phyloP scores from a whole-genome alignment of 2,113 vertebrate species.

The Sturnira hondurensis region DNA sequence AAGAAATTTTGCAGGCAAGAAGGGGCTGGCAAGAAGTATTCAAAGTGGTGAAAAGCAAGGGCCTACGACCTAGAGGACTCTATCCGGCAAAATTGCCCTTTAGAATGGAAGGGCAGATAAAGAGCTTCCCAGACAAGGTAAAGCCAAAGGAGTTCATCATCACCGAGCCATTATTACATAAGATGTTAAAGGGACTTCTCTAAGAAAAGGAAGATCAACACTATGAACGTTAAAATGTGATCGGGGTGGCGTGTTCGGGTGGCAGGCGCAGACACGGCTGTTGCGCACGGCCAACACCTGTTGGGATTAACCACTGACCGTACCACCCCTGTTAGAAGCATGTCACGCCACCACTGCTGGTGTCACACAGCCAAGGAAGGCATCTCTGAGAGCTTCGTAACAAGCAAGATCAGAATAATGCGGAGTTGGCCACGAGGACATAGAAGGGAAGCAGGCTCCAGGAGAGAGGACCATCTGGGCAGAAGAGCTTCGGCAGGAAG shows the following conservation, averaged over 20 bases:
- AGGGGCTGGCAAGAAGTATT: too few relatives aligned
- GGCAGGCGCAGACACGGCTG: neutral
- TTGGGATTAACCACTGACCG: neutral
- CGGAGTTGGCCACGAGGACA: neutral
- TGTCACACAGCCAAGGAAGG: neutral
- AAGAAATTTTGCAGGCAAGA: too few relatives aligned
- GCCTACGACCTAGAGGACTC: too few relatives aligned
- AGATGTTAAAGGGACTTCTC: too few relatives aligned
- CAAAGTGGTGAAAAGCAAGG: too few relatives aligned
- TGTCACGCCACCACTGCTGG: neutral
- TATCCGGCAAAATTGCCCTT: too few relatives aligned
- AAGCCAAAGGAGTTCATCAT: too few relatives aligned
- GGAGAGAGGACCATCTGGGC: neutral
- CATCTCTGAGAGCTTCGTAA: neutral
- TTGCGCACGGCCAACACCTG: neutral
- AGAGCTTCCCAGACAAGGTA: too few relatives aligned
- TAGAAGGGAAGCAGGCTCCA: too few relatives aligned
- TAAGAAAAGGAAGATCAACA: too few relatives aligned
- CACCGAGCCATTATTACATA: too few relatives aligned
- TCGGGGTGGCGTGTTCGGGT: neutral
- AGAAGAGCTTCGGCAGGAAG: neutral
- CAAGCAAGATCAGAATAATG: neutral
- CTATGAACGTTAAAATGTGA: neutral
- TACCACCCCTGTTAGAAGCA: neutral
- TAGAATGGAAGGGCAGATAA: too few relatives aligned